Evolutionary conservation across 2,113 vertebrate genomes (phyloP).

Genomic region (Neolamprologus tretocephalus): DNA sequence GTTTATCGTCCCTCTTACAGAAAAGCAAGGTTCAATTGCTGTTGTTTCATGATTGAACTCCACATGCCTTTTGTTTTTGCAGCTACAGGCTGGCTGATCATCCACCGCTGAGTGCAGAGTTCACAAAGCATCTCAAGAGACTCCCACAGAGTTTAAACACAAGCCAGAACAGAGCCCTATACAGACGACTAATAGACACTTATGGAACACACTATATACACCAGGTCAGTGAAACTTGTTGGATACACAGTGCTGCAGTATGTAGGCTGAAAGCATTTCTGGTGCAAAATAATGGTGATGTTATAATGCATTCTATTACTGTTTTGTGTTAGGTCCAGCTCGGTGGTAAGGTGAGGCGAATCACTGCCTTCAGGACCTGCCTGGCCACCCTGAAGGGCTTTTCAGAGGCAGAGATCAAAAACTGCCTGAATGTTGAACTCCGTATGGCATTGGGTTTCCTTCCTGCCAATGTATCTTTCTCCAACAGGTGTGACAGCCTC

Average conservation of each 20-base stretch:
- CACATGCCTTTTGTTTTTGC: constrained; percentile 13
- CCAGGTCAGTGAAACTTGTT: constrained; percentile 44
- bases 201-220: constrained; percentile 78
- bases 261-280: not conserved
- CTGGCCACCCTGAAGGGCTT: constrained; percentile 68
- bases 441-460: constrained; percentile 63
- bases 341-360: constrained; percentile 67
- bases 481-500: constrained; percentile 60
- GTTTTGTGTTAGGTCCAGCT: constrained; percentile 57
- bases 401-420: constrained; percentile 64
- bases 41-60: not conserved
- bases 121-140: constrained; percentile 62
- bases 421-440: constrained; percentile 69
- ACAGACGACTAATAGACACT: constrained; percentile 65
- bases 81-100: constrained; percentile 72
- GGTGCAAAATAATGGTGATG: not conserved
- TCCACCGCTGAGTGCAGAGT: constrained; percentile 68
- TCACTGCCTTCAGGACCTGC: constrained; percentile 75
- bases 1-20: not conserved
- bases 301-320: not conserved
- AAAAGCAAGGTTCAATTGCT: not conserved
- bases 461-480: constrained; percentile 54
- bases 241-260: not conserved
- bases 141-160: constrained; percentile 57
- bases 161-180: constrained; percentile 38